Conservation (phyloP, 2,797 vertebrate species). For the Florisuga fusca region DNA sequence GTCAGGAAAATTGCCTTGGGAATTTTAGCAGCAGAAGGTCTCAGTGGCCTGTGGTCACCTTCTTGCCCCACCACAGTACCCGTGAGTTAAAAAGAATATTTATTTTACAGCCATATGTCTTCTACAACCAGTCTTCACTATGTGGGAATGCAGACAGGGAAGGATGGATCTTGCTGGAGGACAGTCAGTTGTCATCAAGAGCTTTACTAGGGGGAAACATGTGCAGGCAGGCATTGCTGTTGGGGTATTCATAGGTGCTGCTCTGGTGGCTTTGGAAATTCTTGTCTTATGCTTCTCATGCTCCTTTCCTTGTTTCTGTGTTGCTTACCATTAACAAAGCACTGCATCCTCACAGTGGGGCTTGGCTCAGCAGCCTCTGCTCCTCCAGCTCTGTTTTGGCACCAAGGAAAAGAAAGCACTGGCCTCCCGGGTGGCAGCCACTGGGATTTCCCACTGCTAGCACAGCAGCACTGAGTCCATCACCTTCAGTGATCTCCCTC, state of each 20-base stretch:
- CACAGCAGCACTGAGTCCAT: background rate
- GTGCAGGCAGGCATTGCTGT: background rate
- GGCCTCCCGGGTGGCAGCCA: background rate
- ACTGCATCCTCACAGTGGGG: background rate
- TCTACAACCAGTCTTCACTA: background rate
- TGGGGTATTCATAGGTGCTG: background rate
- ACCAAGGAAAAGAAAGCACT: background rate
- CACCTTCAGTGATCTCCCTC: background rate
- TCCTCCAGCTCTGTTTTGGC: background rate
- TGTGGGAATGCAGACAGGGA: background rate
- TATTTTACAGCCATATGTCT: background rate
- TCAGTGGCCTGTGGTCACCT: background rate
- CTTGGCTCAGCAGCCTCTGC: background rate
- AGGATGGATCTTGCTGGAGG: background rate
- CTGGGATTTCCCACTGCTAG: fast-evolving
- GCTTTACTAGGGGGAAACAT: fast-evolving
- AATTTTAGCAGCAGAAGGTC: background rate
- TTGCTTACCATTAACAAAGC: background rate
- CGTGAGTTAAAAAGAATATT: background rate
- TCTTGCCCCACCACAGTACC: background rate
- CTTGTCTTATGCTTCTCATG: background rate
- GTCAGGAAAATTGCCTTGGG: background rate
- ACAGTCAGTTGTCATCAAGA: background rate
- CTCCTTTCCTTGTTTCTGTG: background rate
- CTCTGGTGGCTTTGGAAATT: background rate